Conservation (phyloP, 2,113 vertebrate species). For the Clupea harengus region DNA sequence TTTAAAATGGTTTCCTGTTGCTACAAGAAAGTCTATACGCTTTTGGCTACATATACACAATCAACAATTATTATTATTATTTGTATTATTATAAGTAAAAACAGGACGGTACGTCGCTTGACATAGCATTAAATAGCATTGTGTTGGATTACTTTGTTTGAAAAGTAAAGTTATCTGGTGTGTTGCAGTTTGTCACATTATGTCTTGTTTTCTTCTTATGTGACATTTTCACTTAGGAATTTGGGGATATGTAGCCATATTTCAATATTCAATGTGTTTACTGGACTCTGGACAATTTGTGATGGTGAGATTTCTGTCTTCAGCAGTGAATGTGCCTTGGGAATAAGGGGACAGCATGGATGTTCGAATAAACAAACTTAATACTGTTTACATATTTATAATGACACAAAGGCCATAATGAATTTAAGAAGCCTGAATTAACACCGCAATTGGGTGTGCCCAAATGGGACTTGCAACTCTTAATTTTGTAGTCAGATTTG, state of each 20-base stretch:
- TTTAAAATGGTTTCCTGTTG: neutral
- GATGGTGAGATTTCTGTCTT: neutral
- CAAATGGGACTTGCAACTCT: neutral
- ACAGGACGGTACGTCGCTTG: neutral
- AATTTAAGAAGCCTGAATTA: conserved; percentile 1
- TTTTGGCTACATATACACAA: neutral
- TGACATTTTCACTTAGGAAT: neutral
- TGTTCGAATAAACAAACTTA: neutral
- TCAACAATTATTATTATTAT: neutral
- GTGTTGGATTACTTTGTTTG: neutral
- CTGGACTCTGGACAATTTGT: conserved; percentile 18
- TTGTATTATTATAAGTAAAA: neutral
- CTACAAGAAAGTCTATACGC: neutral
- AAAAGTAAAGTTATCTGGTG: neutral
- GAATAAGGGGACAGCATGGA: neutral
- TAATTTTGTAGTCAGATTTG: neutral
- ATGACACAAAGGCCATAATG: neutral
- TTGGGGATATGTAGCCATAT: neutral
- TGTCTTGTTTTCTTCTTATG: neutral
- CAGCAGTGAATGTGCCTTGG: neutral
- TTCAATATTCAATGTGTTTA: neutral
- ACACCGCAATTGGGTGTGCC: neutral
- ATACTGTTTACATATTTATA: conserved; percentile 13
- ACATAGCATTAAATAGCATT: neutral
- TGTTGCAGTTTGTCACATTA: neutral